Conservation (phyloP, 2,888 invertebrate species). For the Dromius quadrimaculatus region DNA sequence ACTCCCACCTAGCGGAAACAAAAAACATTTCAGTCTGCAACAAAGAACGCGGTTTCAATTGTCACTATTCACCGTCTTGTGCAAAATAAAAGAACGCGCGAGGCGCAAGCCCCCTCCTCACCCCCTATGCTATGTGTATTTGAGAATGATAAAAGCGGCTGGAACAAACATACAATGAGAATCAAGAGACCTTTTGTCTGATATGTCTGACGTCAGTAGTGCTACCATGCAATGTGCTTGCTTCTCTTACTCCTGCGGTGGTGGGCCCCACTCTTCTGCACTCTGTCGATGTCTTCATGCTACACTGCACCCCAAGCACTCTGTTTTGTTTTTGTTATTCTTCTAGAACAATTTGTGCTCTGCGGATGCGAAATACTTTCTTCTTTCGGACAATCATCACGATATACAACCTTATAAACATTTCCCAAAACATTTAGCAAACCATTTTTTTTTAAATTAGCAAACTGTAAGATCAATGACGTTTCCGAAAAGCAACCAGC, state of each 20-base stretch:
- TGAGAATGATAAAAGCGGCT: conserved; percentile 64
- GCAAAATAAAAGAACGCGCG: conserved; percentile 54
- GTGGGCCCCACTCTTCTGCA: not conserved
- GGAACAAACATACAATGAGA: conserved; percentile 64
- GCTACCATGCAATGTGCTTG: conserved; percentile 42
- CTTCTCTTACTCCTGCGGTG: not conserved
- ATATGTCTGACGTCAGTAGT: conserved; percentile 62
- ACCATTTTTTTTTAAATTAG: too few species aligned
- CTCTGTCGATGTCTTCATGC: conserved; percentile 36
- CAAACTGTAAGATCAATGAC: too few species aligned
- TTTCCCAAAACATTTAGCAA: conserved; percentile 17
- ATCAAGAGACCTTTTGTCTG: conserved; percentile 64
- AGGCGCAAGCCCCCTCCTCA: not conserved
- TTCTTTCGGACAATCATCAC: conserved; percentile 25
- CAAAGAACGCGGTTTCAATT: conserved; percentile 65
- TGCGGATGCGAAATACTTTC: not conserved
- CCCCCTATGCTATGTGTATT: conserved; percentile 58
- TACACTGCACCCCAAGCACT: conserved; percentile 9
- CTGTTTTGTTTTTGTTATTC: conserved; percentile 28
- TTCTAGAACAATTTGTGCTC: conserved; percentile 27
- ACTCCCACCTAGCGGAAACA: conserved; percentile 64
- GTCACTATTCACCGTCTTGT: conserved; percentile 63
- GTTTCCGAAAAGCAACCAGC: too few species aligned
- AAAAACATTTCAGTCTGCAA: conserved; percentile 61
- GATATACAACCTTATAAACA: not conserved